Evolutionary conservation across 1,140 invertebrate species (phyloP).

Genomic region (Euura lappo): DNA sequence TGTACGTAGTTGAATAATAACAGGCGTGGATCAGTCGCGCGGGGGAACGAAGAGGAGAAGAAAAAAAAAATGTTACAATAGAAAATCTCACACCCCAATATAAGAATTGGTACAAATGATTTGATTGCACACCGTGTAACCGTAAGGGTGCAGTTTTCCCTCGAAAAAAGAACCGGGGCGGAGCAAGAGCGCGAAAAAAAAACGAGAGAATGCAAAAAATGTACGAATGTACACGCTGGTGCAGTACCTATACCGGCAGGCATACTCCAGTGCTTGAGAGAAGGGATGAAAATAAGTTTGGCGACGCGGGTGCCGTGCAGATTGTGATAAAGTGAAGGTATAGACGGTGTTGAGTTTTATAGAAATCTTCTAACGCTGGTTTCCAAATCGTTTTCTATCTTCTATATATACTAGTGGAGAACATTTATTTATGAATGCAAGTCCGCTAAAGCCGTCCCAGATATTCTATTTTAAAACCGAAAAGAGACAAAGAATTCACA

Average conservation of each 20-base stretch:
- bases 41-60: constrained; percentile 11
- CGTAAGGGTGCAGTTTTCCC: not conserved
- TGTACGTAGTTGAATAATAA: constrained; percentile 12
- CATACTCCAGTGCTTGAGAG: no score
- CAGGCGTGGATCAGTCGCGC: constrained; percentile 33
- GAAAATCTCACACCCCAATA: constrained; percentile 2
- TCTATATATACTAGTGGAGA: not conserved
- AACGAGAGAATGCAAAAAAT: not conserved
- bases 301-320: not conserved
- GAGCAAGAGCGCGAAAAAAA: not conserved
- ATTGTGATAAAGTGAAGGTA: not conserved
- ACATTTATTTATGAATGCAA: constrained; percentile 6
- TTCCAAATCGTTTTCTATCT: no score
- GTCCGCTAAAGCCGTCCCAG: constrained; percentile 34
- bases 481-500: constrained; percentile 38
- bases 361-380: no score
- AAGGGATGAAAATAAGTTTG: not conserved
- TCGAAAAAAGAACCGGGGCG: not conserved
- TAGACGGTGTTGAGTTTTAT: not conserved
- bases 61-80: constrained; percentile 17
- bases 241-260: not conserved
- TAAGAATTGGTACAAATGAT: constrained; percentile 2
- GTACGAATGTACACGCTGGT: not conserved
- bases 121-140: constrained; percentile 8
- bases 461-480: constrained; percentile 48